A percentile compares a stretch with the other conserved stretches of the same genome.
These are phyloP conservation scores for Trachurus trachurus DNA, from an alignment of 2,797 vertebrate species.

Conservation along the genomic window DNA sequence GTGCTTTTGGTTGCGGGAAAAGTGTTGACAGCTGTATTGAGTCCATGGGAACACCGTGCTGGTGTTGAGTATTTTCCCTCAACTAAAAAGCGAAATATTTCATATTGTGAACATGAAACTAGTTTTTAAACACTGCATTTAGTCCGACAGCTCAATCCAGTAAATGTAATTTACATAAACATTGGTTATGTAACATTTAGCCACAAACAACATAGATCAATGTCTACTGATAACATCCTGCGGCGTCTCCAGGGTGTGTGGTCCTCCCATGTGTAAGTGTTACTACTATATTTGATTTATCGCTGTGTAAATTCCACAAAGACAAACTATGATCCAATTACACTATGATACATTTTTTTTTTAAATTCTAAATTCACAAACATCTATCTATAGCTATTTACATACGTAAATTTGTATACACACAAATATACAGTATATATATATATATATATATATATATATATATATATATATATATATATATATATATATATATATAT, in stretches of 20 bases:
- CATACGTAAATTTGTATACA: too few species aligned
- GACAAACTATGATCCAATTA: slow-evolving; percentile 5
- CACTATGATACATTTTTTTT: not conserved
- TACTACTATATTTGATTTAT: slow-evolving; percentile 1
- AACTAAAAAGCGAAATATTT: slow-evolving; percentile 15
- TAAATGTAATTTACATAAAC: slow-evolving; percentile 10
- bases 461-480: too few species aligned
- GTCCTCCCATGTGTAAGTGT: slow-evolving; percentile 9
- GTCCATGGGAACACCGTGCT: not conserved
- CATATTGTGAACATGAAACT: not conserved
- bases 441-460: too few species aligned
- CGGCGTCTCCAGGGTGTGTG: slow-evolving; percentile 24
- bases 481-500: too few species aligned
- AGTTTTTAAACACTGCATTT: not conserved
- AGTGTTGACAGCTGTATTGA: not conserved
- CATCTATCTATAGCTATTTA: too few species aligned
- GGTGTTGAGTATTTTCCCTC: slow-evolving; percentile 12
- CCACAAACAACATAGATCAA: slow-evolving; percentile 5
- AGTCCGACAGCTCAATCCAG: slow-evolving; percentile 1
- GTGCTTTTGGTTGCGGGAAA: slow-evolving; percentile 24
- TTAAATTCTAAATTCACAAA: too few species aligned
- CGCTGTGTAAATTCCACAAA: not conserved
- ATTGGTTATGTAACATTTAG: slow-evolving; percentile 7
- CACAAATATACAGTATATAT: too few species aligned
- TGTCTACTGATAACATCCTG: slow-evolving; percentile 10